Base-by-base conservation (phyloP, 2,113 vertebrate species). In the Etheostoma cragini region DNA sequence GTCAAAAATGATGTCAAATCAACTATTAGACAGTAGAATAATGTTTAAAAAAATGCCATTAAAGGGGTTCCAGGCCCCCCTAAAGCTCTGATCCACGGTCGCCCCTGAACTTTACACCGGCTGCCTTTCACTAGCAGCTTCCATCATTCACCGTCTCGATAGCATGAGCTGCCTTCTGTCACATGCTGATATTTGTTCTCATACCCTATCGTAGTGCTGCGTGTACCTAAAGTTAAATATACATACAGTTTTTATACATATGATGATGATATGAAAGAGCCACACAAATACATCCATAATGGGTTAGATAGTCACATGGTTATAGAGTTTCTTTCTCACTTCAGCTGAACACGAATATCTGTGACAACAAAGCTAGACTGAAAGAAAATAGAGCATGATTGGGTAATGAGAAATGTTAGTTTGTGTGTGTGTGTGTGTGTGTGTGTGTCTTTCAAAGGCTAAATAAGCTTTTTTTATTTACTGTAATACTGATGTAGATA, bases 281-380 rank as follows among this genome's bases (percentile, higher is more conserved):
- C 91, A 95, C 93, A 95, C 92, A 94, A 94, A 95, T 87, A 93
- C 90, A 90, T 93, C 71, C 80, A 75, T 84, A 82, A 87, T n/a
- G 74, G 88, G 16, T 66, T 87, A 85, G 84, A 30, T 60, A 66
- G 33, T 71, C 69, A 56, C 22, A 17, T 69, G 68, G 61, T 60
- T 78, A 84, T 65, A 57, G 78, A 26, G 19, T 33, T 80, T 82
- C 82, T 74, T 53, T 33, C 66, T 75, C 14, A 62, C 49, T 21
- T 54, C 21, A 61, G 46, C 47, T 52, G 16, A 69, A 82, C 68
- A 68, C 49, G 67, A 67, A 74, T 12, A 65, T 96, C 92, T 94
- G 95, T 94, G 96, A 93, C 93, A 93, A 91, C 95, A 92, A 88
- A 92, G 90, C 94, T 83, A 79, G 74, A 85, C 70, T 75, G 63